Evolutionary conservation across 37 sponge, comb jelly and placozoan species (phyloP).

Genomic region (Halichondria panicea): DNA sequence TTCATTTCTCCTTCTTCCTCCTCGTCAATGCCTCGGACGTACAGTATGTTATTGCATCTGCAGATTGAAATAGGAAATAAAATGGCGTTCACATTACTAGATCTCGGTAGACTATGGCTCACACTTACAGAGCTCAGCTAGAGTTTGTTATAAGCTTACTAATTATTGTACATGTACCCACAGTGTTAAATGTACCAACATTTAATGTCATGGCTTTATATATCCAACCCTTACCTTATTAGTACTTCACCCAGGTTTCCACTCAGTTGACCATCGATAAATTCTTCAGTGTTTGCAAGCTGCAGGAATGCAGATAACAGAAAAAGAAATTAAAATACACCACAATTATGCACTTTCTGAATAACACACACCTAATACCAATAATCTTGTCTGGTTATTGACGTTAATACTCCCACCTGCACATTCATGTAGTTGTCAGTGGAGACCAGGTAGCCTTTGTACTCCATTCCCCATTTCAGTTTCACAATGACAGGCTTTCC

Average conservation of each 20-base stretch:
- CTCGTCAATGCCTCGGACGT: conserved; percentile 93
- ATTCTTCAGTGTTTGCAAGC: conserved; percentile 98
- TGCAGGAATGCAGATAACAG: conserved; percentile 20
- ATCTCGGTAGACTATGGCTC: too few species aligned
- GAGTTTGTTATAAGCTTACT: too few species aligned
- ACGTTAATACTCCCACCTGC: conserved; percentile 36
- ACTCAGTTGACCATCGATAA: conserved; percentile 85
- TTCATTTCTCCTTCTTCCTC: conserved; percentile 93
- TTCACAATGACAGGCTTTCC: conserved; percentile 98
- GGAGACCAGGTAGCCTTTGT: conserved; percentile 96
- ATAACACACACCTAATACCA: background rate
- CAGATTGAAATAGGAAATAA: background rate
- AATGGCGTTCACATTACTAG: too few species aligned
- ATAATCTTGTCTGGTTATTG: background rate
- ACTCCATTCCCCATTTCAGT: conserved; percentile 99
- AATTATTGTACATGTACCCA: too few species aligned
- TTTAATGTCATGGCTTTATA: background rate
- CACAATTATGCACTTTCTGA: background rate
- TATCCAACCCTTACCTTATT: conserved; percentile 68
- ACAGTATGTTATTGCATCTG: conserved; percentile 98
- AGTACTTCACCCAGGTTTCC: conserved; percentile 97
- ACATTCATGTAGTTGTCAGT: conserved; percentile 98
- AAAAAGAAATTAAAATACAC: too few species aligned
- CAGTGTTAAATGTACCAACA: too few species aligned
- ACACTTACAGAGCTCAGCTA: too few species aligned